phyloP scores from a whole-genome alignment of 1,140 invertebrate species.

The Zelostemma sp. region DNA sequence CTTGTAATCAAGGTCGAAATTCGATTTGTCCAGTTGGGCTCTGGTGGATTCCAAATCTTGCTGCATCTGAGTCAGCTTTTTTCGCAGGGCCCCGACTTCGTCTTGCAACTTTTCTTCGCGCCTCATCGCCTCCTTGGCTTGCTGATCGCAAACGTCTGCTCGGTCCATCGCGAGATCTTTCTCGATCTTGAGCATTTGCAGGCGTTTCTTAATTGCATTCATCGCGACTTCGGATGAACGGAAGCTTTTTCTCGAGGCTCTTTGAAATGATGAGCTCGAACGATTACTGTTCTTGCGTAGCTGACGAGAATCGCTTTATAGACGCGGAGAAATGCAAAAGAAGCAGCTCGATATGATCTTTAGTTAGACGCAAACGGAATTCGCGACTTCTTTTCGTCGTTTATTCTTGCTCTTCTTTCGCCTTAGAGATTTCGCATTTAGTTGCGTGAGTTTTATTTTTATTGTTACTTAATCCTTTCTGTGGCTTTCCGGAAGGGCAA shows the following conservation, averaged over 20 bases:
- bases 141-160: slow-evolving; percentile 79
- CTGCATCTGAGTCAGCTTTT: slow-evolving; percentile 78
- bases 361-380: slow-evolving; percentile 62
- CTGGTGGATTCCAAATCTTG: slow-evolving; percentile 77
- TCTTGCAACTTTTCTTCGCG: slow-evolving; percentile 77
- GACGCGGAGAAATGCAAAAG: slow-evolving; percentile 58
- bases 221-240: slow-evolving; percentile 48
- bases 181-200: slow-evolving; percentile 84
- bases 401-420: slow-evolving; percentile 12
- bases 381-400: slow-evolving; percentile 40
- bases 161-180: slow-evolving; percentile 83
- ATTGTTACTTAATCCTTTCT: too few relatives aligned
- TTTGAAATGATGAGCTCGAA: slow-evolving; percentile 49
- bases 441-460: too few relatives aligned
- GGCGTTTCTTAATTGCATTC: slow-evolving; percentile 88
- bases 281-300: slow-evolving; percentile 57
- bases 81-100: slow-evolving; percentile 77
- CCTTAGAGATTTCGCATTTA: background rate
- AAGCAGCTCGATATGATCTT: slow-evolving; percentile 43
- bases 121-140: slow-evolving; percentile 77
- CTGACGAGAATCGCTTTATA: slow-evolving; percentile 61
- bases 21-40: slow-evolving; percentile 73
- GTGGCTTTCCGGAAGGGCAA: too few relatives aligned
- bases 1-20: slow-evolving; percentile 76
- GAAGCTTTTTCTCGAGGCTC: slow-evolving; percentile 1